phyloP scores from a whole-genome alignment of 2,113 vertebrate species.

The Centropus unirufus region DNA sequence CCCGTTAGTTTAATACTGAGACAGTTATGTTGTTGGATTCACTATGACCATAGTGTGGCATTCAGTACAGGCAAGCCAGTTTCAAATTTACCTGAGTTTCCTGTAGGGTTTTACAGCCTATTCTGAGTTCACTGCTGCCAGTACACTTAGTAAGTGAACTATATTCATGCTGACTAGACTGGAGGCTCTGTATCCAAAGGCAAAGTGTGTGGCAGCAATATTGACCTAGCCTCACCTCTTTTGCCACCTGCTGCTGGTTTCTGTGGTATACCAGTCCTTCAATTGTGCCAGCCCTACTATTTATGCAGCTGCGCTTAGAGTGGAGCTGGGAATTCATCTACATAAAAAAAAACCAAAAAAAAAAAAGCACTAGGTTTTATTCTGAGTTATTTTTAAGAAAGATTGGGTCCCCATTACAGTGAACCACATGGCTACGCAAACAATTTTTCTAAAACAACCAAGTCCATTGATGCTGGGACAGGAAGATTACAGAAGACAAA shows the following conservation, averaged over 20 bases:
- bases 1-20: accelerated
- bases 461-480: not conserved
- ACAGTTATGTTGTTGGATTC: not conserved
- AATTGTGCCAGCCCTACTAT: not conserved
- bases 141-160: not conserved
- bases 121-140: not conserved
- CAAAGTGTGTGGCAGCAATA: not conserved
- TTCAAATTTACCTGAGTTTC: not conserved
- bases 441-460: not conserved
- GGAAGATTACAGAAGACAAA: not conserved
- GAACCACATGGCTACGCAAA: not conserved
- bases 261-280: conserved; percentile 1
- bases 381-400: not conserved
- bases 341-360: not conserved
- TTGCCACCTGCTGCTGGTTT: conserved; percentile 38
- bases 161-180: not conserved
- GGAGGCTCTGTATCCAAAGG: not conserved
- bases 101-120: not conserved
- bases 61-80: not conserved
- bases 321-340: not conserved
- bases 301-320: conserved; percentile 3
- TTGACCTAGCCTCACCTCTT: not conserved
- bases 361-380: not conserved
- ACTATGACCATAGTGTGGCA: not conserved
- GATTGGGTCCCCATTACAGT: not conserved